These are phyloP conservation scores for Silurus meridionalis DNA, from an alignment of 2,113 vertebrate genomes.

Conservation along the genomic window DNA sequence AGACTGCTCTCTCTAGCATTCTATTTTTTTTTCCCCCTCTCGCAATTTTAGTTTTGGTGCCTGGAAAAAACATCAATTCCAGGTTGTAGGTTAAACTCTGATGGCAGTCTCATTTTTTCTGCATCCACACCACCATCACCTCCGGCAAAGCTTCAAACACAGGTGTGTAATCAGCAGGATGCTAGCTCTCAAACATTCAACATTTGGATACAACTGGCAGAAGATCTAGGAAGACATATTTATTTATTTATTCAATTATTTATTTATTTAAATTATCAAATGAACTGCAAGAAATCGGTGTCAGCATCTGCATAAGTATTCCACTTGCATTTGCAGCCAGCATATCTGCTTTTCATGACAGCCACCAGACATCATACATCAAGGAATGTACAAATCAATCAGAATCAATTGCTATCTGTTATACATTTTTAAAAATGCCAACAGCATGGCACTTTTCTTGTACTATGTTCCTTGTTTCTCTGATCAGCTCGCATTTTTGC, in stretches of 20 bases:
- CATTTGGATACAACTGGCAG: conserved; percentile 2
- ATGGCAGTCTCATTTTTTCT: conserved; percentile 8
- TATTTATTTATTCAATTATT: not conserved
- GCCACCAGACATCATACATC: conserved; percentile 39
- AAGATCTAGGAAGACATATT: not conserved
- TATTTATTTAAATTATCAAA: conserved; percentile 36
- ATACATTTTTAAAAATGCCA: not conserved
- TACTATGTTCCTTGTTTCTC: not conserved
- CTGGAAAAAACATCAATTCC: conserved; percentile 26
- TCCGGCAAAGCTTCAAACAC: conserved; percentile 7
- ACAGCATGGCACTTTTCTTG: not conserved
- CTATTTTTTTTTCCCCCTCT: not conserved
- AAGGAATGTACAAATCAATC: conserved; percentile 49
- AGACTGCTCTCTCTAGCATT: not conserved
- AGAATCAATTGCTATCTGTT: conserved; percentile 44
- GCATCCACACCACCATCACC: not conserved
- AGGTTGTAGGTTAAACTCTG: conserved; percentile 31
- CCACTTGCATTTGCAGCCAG: not conserved
- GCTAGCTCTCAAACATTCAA: not conserved
- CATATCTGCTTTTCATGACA: conserved; percentile 35
- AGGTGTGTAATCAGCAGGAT: conserved; percentile 2
- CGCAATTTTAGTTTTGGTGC: conserved; percentile 20
- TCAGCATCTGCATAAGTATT: conserved; percentile 34
- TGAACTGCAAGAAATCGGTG: conserved; percentile 21
- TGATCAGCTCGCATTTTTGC: not conserved